Base-by-base conservation (phyloP, 1,140 invertebrate genomes). In the Orchesella cincta region DNA sequence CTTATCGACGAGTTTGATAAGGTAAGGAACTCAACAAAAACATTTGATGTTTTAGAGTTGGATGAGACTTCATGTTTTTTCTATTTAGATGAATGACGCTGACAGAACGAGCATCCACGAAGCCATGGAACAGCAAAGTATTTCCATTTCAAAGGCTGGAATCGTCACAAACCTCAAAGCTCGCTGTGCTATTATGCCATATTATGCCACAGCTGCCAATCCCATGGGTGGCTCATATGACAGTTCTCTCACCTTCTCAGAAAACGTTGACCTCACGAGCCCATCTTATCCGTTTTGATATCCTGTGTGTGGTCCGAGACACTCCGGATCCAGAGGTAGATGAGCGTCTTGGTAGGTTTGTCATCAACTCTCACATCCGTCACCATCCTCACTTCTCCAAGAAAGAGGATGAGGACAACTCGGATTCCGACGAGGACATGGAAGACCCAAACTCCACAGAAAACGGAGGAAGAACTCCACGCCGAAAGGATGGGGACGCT, bases 1-100 rank as follows among this genome's bases (percentile, higher is more conserved):
- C 89, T 99, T 0, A 99, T 99, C 84, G 98, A 99, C 84, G 98
- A 99, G 87, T 99, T 99, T 85, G 98, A 99, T 85, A 99, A 99
- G 87, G 92, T 92, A 84, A n/a, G n/a, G n/a, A n/a, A n/a, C n/a
- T n/a, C n/a, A 70, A 73, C 26, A 35, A 29, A 28, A 26, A 28
- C 1, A 64, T 71, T 71, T 72, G 23, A 26, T 46, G 70, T 34
- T 64, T 46, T 18, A 46, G 18, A 8, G 18, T 18, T 46, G 5
- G 39, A 46, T 46, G 39, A n/a, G n/a, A n/a, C n/a, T n/a, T n/a
- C n/a, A n/a, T n/a, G 29, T 81, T 75, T 83, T 78, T 74, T 79
- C n/a, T n/a, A n/a, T 83, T 82, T 85, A 91, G 89, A 98, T 98
- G 96, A 97, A 94, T 83, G 96, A 98, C 86, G 92, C 94, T 85